These are phyloP conservation scores for Drosophila niveifrons DNA, from an alignment of 2,888 invertebrate species.

Conservation along the genomic window DNA sequence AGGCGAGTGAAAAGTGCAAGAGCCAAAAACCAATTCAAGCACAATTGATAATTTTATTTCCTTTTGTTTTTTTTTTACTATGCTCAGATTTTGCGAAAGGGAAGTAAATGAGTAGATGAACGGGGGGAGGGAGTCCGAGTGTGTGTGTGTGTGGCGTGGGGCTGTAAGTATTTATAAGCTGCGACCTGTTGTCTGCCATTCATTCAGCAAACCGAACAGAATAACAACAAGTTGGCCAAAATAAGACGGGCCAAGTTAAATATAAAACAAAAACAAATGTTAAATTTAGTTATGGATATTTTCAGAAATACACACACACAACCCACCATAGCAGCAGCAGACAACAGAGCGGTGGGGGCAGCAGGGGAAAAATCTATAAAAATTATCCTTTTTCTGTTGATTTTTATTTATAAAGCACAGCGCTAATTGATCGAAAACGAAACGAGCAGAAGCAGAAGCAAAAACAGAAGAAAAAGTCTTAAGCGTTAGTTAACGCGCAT, in stretches of 20 bases:
- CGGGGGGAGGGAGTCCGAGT: constrained; percentile 7
- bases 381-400: constrained; percentile 57
- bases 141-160: constrained; percentile 14
- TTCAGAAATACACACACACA: constrained; percentile 35
- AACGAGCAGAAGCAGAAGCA: constrained; percentile 28
- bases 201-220: constrained; percentile 43
- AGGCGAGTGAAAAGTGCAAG: constrained; percentile 34
- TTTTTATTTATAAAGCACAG: constrained; percentile 58
- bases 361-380: constrained; percentile 61
- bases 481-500: constrained; percentile 37
- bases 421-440: constrained; percentile 46
- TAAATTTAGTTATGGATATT: constrained; percentile 77
- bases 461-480: constrained; percentile 32
- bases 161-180: constrained; percentile 61
- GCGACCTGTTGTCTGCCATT: constrained; percentile 73
- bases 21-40: constrained; percentile 24
- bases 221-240: constrained; percentile 65
- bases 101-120: not conserved
- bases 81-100: not conserved
- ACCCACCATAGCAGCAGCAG: not conserved
- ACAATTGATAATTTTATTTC: constrained; percentile 65
- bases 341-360: not conserved
- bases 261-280: constrained; percentile 79
- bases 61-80: constrained; percentile 7
- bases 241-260: constrained; percentile 70